A percentile compares a stretch with the other conserved stretches of the same genome.
phyloP scores from a whole-genome alignment of 2,797 vertebrate species.

The Lutjanus campechanus region DNA sequence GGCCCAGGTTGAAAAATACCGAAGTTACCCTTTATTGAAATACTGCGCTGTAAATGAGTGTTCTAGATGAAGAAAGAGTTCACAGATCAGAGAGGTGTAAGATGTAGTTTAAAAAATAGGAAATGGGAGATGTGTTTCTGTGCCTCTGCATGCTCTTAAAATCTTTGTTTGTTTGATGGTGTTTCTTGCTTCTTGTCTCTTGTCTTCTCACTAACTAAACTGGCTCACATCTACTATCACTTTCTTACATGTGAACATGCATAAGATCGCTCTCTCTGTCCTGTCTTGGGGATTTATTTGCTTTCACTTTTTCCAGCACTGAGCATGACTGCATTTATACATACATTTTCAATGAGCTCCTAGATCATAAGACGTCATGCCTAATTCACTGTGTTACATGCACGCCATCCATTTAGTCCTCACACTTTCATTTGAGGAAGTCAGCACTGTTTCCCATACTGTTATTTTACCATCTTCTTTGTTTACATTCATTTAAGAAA shows the following conservation, averaged over 20 bases:
- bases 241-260: constrained; percentile 19
- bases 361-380: neutral
- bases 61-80: constrained; percentile 1
- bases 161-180: constrained; percentile 40
- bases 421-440: neutral
- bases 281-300: constrained; percentile 6
- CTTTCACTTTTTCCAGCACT: constrained; percentile 2
- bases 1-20: no score
- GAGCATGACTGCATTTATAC: constrained; percentile 46
- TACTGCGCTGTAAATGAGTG: constrained; percentile 11
- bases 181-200: constrained; percentile 28
- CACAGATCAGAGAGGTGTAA: neutral
- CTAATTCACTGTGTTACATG: neutral
- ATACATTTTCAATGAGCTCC: neutral
- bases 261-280: constrained; percentile 8
- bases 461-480: neutral
- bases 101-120: neutral
- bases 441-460: neutral
- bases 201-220: constrained; percentile 47
- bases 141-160: constrained; percentile 78
- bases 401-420: constrained; percentile 21
- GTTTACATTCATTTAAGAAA: constrained; percentile 15
- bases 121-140: constrained; percentile 74
- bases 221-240: constrained; percentile 12
- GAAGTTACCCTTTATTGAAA: neutral